Base-by-base conservation (phyloP, 2,797 vertebrate species). In the Ibycter americanus region DNA sequence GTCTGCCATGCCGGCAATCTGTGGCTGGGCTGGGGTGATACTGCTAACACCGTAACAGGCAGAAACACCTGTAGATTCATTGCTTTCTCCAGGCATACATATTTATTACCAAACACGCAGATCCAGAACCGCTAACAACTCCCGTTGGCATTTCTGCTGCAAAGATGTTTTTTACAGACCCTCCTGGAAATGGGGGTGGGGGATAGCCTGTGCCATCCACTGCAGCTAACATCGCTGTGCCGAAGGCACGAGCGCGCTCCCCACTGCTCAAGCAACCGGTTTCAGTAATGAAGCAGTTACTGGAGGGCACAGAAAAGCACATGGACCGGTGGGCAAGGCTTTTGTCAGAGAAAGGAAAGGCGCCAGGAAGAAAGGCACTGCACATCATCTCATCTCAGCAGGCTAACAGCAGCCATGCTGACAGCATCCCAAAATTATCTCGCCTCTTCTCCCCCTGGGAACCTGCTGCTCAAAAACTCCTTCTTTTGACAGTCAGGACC, bases 141-240 rank as follows among this genome's bases (percentile, higher is more conserved):
- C 29, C 1, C 2, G 7, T 5, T 44, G 4, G 1, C 1, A 0
- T 32, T 59, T 27, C 52, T 54, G 62, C 62, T 32, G 27, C 40
- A 15, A 14, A 47, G 36, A 16, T 31, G 7, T 9, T 13, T 54
- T 34, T 47, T 14, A 54, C 22, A 6, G 51, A 55, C 16, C 36
- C 32, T 32, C 2, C 59, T 22, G 27, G 27, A 27, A 36, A 40
- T 0, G 0, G 2, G 32, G 47, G 62, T 3, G 3, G 23, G 56
- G 54, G 36, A 34, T 3, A 49, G 44, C 15, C 55, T 18, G 23
- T 4, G 17, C 56, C 17, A 2, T 10, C 31, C n/a, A 3, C 40
- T 61, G 6, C 4, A 8, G 61, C 22, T 3, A 4, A 8, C 46
- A 11, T 5, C 3, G 7, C 46, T 2, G 1, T 12, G 3, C n/a